A percentile compares a stretch with the other conserved stretches of the same genome.
phyloP scores from a whole-genome alignment of 2,888 invertebrate species.

The Lithophane leautieri region DNA sequence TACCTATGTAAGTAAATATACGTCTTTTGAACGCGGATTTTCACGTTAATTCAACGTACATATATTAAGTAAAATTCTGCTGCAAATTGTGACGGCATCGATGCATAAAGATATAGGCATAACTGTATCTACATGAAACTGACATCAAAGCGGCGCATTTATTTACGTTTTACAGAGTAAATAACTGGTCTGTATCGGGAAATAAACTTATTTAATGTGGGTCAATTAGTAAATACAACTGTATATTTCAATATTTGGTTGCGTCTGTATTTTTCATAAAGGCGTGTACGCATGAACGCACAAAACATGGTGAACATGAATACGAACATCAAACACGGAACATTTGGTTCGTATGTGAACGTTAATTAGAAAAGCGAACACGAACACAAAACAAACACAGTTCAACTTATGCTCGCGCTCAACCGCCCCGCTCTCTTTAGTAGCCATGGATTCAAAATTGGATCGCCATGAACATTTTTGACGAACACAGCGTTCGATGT shows the following conservation, averaged over 20 bases:
- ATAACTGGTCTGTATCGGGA: constrained; percentile 4
- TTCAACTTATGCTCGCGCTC: too few relatives aligned
- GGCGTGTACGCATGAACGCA: too few relatives aligned
- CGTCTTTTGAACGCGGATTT: constrained; percentile 1
- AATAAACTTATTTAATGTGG: constrained; percentile 8
- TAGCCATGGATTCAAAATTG: too few relatives aligned
- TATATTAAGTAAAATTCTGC: constrained; percentile 27
- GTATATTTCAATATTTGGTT: constrained; percentile 1
- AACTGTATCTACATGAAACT: constrained; percentile 12
- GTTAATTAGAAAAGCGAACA: too few relatives aligned
- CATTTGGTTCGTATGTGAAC: too few relatives aligned
- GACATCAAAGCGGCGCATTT: constrained; percentile 34
- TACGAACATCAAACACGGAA: too few relatives aligned
- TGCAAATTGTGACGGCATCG: constrained; percentile 21
- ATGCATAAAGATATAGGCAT: not conserved
- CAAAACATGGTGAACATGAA: too few relatives aligned
- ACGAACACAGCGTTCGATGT: too few relatives aligned
- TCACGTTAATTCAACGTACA: not conserved
- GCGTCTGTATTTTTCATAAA: not conserved
- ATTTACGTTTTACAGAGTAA: constrained; percentile 17
- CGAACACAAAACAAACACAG: too few relatives aligned
- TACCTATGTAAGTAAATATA: not conserved
- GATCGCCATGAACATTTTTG: too few relatives aligned
- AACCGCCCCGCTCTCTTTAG: too few relatives aligned
- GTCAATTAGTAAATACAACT: not conserved